phyloP scores from a whole-genome alignment of 2,888 invertebrate species.

The Platycheirus rosarum region DNA sequence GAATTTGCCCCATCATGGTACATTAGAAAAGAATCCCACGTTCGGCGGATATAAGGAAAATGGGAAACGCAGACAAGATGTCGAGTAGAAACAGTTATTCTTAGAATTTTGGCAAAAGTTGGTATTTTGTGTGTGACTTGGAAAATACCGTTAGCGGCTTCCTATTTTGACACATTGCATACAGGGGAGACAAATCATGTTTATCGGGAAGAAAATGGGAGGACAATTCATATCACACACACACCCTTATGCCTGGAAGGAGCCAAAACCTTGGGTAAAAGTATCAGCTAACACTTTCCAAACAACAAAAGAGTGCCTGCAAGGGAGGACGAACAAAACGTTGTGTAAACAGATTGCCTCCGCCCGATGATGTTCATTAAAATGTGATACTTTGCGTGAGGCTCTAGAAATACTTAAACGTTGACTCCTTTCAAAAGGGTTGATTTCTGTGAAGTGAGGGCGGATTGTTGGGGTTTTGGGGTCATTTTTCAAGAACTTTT shows the following conservation, averaged over 20 bases:
- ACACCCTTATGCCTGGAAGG: neutral
- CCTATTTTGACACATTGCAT: conserved; percentile 29
- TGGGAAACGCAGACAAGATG: conserved; percentile 29
- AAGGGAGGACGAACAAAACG: neutral
- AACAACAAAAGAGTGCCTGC: neutral
- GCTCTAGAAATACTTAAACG: conserved; percentile 42
- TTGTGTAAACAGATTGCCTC: conserved; percentile 22
- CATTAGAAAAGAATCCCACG: conserved; percentile 34
- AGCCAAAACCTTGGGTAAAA: conserved; percentile 12
- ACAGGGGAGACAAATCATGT: conserved; percentile 38
- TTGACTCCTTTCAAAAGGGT: conserved; percentile 21
- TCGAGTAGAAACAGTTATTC: conserved; percentile 52
- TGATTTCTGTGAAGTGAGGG: conserved; percentile 7
- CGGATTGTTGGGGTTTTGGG: conserved; percentile 39
- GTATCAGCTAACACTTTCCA: conserved; percentile 45
- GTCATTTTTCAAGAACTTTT: conserved; percentile 54
- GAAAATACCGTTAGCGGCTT: conserved; percentile 13
- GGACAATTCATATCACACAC: conserved; percentile 23
- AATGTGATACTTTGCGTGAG: conserved; percentile 38
- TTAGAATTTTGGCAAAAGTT: conserved; percentile 59
- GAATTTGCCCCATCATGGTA: conserved; percentile 37
- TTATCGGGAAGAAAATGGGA: neutral
- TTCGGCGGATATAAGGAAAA: conserved; percentile 22
- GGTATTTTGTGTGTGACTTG: conserved; percentile 21
- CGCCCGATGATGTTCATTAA: conserved; percentile 55